Conservation (phyloP, 2,888 invertebrate genomes). For the Lapara coniferarum region DNA sequence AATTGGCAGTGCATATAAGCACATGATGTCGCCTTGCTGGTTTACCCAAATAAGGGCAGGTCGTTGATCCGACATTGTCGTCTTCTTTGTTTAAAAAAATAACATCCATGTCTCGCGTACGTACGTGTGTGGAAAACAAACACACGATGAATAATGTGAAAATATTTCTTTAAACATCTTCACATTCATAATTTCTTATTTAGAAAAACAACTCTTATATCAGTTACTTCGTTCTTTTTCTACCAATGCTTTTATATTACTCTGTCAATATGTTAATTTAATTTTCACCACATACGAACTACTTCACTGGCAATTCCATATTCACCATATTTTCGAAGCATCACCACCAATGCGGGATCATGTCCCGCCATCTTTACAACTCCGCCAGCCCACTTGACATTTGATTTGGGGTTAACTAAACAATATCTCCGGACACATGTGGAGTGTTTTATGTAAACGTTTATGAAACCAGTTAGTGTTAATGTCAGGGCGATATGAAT, state of each 20-base stretch:
- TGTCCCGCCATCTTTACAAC: neutral
- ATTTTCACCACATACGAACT: neutral
- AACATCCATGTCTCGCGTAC: slow-evolving; percentile 64
- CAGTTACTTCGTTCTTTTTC: neutral
- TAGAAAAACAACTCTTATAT: neutral
- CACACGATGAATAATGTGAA: slow-evolving; percentile 46
- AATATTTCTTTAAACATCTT: slow-evolving; percentile 28
- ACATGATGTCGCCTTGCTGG: slow-evolving; percentile 54
- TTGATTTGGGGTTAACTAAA: slow-evolving; percentile 32
- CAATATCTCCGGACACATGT: slow-evolving; percentile 41
- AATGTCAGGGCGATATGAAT: slow-evolving; percentile 59
- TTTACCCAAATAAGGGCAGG: slow-evolving; percentile 76
- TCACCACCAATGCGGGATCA: neutral
- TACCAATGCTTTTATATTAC: neutral
- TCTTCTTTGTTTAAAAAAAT: slow-evolving; percentile 73
- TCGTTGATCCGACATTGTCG: slow-evolving; percentile 62
- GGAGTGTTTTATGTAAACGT: slow-evolving; percentile 49
- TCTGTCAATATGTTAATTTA: neutral
- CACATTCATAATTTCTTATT: slow-evolving; percentile 21
- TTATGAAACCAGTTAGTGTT: slow-evolving; percentile 49
- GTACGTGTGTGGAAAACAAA: slow-evolving; percentile 70
- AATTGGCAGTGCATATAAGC: slow-evolving; percentile 42
- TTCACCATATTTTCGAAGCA: neutral
- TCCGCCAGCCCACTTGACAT: neutral
- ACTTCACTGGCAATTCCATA: neutral